Evolutionary conservation across 2,797 vertebrate genomes (phyloP).

Genomic region (Discoglossus pictus): DNA sequence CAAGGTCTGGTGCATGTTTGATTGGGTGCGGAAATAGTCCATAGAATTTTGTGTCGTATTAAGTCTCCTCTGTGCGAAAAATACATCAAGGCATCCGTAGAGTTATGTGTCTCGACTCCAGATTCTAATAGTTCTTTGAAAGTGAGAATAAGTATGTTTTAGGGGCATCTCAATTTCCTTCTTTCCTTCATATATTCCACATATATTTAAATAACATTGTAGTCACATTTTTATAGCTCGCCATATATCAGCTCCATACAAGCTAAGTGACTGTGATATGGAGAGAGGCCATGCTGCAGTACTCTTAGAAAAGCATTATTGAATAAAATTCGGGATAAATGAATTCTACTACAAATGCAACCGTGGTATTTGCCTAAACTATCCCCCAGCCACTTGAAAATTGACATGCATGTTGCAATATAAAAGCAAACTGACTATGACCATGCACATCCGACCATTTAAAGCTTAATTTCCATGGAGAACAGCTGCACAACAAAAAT

Average conservation of each 20-base stretch:
- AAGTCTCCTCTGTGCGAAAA: constrained; percentile 61
- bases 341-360: constrained; percentile 39
- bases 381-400: constrained; percentile 38
- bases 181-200: constrained; percentile 62
- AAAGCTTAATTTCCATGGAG: constrained; percentile 48
- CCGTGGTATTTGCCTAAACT: constrained; percentile 46
- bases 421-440: constrained; percentile 50
- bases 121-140: constrained; percentile 61
- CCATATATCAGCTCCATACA: constrained; percentile 60
- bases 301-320: constrained; percentile 65
- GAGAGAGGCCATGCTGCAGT: constrained; percentile 56
- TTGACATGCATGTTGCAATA: constrained; percentile 52
- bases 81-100: constrained; percentile 56
- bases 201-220: constrained; percentile 65
- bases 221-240: constrained; percentile 63
- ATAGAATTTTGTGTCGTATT: constrained; percentile 58
- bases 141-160: constrained; percentile 63
- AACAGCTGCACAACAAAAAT: constrained; percentile 42
- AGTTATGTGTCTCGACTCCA: constrained; percentile 67
- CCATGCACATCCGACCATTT: constrained; percentile 50
- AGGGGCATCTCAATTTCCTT: constrained; percentile 70
- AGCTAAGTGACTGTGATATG: constrained; percentile 57
- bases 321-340: constrained; percentile 52
- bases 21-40: constrained; percentile 67
- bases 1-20: constrained; percentile 65